These are phyloP conservation scores for Pocillopora verrucosa DNA, from an alignment of 64 coral and sea anemone genomes.

Conservation along the genomic window DNA sequence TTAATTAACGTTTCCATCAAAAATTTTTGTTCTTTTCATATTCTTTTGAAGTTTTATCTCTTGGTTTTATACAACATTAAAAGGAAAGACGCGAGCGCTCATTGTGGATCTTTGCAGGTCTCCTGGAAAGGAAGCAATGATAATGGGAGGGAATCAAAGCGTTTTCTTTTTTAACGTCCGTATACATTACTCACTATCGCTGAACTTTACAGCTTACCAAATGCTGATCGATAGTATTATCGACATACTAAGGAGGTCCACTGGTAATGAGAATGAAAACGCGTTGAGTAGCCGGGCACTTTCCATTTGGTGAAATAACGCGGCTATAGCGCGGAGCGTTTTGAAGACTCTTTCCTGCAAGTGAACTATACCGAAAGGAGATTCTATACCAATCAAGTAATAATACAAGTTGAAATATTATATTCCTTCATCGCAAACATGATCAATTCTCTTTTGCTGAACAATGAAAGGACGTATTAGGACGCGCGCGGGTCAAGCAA, in stretches of 20 bases:
- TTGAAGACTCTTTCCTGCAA: slow-evolving; percentile 11
- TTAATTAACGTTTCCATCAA: too few relatives aligned
- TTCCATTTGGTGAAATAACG: slow-evolving; percentile 52
- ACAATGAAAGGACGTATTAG: too few relatives aligned
- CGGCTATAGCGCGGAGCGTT: slow-evolving; percentile 42
- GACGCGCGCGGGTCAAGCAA: too few relatives aligned
- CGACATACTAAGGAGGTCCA: not conserved
- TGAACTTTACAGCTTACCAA: slow-evolving; percentile 57
- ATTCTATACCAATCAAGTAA: slow-evolving; percentile 61
- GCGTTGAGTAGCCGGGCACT: not conserved
- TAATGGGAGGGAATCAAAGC: slow-evolving; percentile 41
- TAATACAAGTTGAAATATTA: not conserved
- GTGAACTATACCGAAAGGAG: slow-evolving; percentile 35
- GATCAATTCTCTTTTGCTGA: not conserved
- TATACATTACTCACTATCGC: slow-evolving; percentile 52
- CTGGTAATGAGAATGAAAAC: not conserved
- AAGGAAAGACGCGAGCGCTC: too few relatives aligned
- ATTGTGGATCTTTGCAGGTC: not conserved
- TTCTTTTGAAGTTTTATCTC: too few relatives aligned
- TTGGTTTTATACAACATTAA: too few relatives aligned
- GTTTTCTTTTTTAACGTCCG: slow-evolving; percentile 57
- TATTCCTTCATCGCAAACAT: not conserved
- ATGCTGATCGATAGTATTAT: slow-evolving; percentile 54
- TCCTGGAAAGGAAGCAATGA: slow-evolving; percentile 36
- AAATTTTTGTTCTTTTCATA: too few relatives aligned